A percentile compares a stretch with the other conserved stretches of the same genome.
These are phyloP conservation scores for Caerostris extrusa DNA, from an alignment of 1,140 invertebrate species.

Conservation along the genomic window DNA sequence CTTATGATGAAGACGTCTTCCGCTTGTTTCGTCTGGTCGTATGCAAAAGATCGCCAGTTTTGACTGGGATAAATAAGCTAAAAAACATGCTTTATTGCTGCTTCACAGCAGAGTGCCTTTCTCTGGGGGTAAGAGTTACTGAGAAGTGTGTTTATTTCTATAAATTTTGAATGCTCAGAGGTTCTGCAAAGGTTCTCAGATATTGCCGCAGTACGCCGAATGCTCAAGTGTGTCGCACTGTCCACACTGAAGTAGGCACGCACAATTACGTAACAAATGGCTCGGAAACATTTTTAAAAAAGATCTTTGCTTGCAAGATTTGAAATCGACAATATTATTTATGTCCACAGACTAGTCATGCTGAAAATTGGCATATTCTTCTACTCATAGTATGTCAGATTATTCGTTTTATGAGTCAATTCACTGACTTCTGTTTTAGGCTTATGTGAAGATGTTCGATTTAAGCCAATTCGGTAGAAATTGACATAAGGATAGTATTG, in stretches of 20 bases:
- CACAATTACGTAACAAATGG: conserved; percentile 3
- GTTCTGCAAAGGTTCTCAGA: neutral
- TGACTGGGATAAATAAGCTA: neutral
- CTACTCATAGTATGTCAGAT: neutral
- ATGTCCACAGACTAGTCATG: neutral
- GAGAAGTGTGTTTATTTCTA: neutral
- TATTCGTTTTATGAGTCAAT: neutral
- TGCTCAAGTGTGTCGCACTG: neutral
- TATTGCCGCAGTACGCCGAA: neutral
- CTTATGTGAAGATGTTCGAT: too few species aligned
- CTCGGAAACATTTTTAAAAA: neutral
- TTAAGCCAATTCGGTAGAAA: too few species aligned
- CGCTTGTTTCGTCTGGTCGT: neutral
- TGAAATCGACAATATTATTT: neutral
- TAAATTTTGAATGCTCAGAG: conserved; percentile 5
- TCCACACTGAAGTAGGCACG: neutral
- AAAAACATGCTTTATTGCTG: neutral
- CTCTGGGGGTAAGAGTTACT: neutral
- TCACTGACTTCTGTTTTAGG: neutral
- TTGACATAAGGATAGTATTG: too few species aligned
- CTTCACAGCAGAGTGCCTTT: neutral
- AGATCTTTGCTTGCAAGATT: neutral
- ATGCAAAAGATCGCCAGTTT: neutral
- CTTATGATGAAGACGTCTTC: neutral
- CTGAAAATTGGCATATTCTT: neutral